Percentiles rank a stretch among this genome's conserved stretches.
These are phyloP conservation scores for Rousettus leschenaultii DNA, from an alignment of 2,113 vertebrate genomes.

Conservation along the genomic window DNA sequence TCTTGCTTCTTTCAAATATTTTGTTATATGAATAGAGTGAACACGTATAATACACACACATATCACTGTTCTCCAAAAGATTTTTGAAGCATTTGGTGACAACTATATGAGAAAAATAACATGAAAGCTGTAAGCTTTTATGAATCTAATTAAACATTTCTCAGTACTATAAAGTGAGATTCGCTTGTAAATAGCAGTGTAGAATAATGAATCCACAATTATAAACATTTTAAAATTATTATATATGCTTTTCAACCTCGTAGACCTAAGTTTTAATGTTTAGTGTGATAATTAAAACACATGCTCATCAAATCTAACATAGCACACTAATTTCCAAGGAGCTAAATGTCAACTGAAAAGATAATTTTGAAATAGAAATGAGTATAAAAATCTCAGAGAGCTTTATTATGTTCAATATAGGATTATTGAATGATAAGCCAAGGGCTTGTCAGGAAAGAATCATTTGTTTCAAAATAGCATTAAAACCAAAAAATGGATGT, in stretches of 20 bases:
- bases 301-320: not conserved
- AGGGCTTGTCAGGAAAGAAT: not conserved
- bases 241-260: not conserved
- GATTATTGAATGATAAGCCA: not conserved
- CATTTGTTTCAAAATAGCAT: not conserved
- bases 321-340: not conserved
- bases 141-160: not conserved
- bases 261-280: not conserved
- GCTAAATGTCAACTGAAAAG: not conserved
- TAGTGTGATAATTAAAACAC: not conserved
- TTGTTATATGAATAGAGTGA: not conserved
- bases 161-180: not conserved
- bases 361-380: not conserved
- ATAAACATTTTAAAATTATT: not conserved
- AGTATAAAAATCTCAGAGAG: not conserved
- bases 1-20: not conserved
- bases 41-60: not conserved
- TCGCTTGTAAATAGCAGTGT: not conserved
- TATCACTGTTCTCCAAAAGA: not conserved
- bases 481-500: not conserved
- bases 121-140: not conserved
- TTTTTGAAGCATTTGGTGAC: not conserved
- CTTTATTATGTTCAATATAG: not conserved
- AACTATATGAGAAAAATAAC: not conserved
- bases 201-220: not conserved